Evolutionary conservation across 2,888 invertebrate species (phyloP), one percentile per base, ranked within the genome.

Genomic region (Ormia ochracea): DNA sequence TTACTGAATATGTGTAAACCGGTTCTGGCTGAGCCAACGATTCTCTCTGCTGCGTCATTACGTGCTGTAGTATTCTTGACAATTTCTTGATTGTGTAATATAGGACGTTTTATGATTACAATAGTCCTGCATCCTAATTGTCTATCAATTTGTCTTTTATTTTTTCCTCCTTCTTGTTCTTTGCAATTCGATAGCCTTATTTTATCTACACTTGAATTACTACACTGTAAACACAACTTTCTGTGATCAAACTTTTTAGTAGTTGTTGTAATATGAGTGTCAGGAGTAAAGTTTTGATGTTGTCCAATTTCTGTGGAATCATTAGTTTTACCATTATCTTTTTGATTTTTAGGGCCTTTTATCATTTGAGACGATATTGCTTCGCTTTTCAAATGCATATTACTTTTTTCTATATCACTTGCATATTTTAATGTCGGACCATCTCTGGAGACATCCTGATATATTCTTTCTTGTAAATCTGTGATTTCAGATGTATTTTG

Each of bases 401-500:
- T 33, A 19, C 19, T 28, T 5, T 1, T 14, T 36, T 36, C 19
- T 10, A 45, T 19, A 41, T 10, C 14, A 10, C 2, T 28, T 10
- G 1, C 43, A n/a, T 52, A 38, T 9, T 59, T 12, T 1, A n/a
- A 4, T n/a, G 48, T 14, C 48, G 82, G 81, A 0, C 84, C 85
- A 26, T 83, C 85, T 2, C 85, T 78, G 26, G 83, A 81, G 3
- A 86, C 81, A 3, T 73, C 68, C 28, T 74, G 82, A 68, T 74
- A 83, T 4, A 10, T 65, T 9, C 41, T 81, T 12, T 50, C 10
- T 3, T 45, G 54, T 2, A 31, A 50, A 3, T 52, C 50, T 43
- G 31, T 54, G 9, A 31, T 12, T 3, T 43, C 54, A 2, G 21
- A 9, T 36, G 45, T 48, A 3, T 3, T 33, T 0, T 19, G 10